Evolutionary conservation across 1,140 invertebrate species (phyloP).

Genomic region (Zaprionus capensis): DNA sequence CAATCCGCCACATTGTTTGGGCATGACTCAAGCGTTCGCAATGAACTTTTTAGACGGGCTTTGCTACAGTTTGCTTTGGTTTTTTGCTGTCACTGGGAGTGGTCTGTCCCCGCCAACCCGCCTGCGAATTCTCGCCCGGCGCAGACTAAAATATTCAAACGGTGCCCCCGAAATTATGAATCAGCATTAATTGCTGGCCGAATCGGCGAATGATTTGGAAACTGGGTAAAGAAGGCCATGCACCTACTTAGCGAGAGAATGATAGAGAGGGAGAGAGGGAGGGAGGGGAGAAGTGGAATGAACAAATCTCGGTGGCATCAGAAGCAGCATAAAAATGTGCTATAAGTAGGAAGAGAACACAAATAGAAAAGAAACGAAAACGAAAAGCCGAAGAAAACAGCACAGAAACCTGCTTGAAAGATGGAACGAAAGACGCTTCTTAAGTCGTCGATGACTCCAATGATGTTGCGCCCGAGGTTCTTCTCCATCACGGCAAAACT

Average conservation of each 20-base stretch:
- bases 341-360: constrained; percentile 30
- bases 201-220: constrained; percentile 63
- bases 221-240: constrained; percentile 84
- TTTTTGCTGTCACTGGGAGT: constrained; percentile 41
- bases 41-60: constrained; percentile 41
- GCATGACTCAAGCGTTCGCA: constrained; percentile 57
- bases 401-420: constrained; percentile 46
- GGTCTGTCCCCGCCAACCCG: neutral
- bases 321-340: constrained; percentile 21
- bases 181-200: constrained; percentile 54
- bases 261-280: neutral
- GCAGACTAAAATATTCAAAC: constrained; percentile 59
- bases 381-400: constrained; percentile 48
- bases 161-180: constrained; percentile 56
- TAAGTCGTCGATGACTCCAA: constrained; percentile 36
- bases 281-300: neutral
- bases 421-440: constrained; percentile 34
- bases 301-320: neutral
- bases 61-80: constrained; percentile 2
- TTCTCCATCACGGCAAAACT: constrained; percentile 69
- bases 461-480: constrained; percentile 46
- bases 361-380: constrained; percentile 42
- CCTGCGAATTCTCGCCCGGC: constrained; percentile 43
- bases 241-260: constrained; percentile 53
- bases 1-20: constrained; percentile 57